Evolutionary conservation across 1,140 invertebrate species (phyloP).

Genomic region (Diploscapter pachys): DNA sequence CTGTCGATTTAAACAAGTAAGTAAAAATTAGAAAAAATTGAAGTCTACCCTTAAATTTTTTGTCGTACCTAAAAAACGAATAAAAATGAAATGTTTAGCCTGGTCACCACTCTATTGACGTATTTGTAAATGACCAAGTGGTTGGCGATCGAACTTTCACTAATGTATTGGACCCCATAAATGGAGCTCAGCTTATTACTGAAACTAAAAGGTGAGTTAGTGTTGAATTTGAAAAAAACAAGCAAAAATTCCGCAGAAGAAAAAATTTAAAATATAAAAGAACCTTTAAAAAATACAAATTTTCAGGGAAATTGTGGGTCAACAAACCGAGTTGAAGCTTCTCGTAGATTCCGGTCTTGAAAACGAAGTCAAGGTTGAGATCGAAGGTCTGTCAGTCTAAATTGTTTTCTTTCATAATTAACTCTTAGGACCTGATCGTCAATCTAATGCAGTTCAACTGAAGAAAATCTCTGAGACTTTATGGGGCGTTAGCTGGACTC

Average conservation of each 20-base stretch:
- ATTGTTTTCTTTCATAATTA: constrained; percentile 1
- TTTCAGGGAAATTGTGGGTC: constrained; percentile 42
- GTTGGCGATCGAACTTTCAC: constrained; percentile 24
- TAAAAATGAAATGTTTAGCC: constrained; percentile 3
- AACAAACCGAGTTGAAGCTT: constrained; percentile 46
- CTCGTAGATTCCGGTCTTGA: constrained; percentile 37
- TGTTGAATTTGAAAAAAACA: too few species aligned
- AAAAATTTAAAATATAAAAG: too few species aligned
- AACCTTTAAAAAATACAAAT: too few species aligned
- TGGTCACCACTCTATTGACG: constrained; percentile 35
- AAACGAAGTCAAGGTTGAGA: constrained; percentile 43
- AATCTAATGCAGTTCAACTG: constrained; percentile 36
- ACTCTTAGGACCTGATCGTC: constrained; percentile 43
- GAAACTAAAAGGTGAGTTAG: not conserved
- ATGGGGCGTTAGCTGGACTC: constrained; percentile 37
- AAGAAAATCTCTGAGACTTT: constrained; percentile 36
- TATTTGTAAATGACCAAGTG: constrained; percentile 35
- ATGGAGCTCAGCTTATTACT: constrained; percentile 30
- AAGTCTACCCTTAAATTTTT: not conserved
- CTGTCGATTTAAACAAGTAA: constrained; percentile 29
- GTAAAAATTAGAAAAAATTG: not conserved
- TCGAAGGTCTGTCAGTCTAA: constrained; percentile 41
- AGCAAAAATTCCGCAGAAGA: too few species aligned
- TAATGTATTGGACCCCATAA: constrained; percentile 25
- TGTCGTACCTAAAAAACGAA: not conserved